Evolutionary conservation across 2,888 invertebrate species (phyloP), one percentile per base, ranked within the genome.

Genomic region (Cylindroiulus punctatus): DNA sequence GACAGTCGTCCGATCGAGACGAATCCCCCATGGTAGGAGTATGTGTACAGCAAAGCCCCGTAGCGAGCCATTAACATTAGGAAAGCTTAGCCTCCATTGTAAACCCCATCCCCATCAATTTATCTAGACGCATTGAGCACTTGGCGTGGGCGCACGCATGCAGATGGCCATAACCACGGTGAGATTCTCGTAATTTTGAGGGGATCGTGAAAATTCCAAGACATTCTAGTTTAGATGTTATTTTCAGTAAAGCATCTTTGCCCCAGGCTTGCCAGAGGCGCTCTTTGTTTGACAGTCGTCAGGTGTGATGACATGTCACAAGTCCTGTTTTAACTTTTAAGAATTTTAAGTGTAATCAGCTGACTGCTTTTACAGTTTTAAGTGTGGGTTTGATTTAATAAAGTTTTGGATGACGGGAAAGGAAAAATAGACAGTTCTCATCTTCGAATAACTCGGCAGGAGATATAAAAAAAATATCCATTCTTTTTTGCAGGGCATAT

Each of bases 41-140:
- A 89, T 96, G 96, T 92, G 95, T 96, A 91, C 96, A 96, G 92
- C 96, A 97, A 93, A 96, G 96, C 93, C 96, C 97, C 90, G 97
- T 97, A 90, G 96, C 96, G 91, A 97, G 97, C 91, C 97, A 97
- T 92, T 94, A 90, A 91, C 89, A 87, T 84, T 87, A 85, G 88
- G 84, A 52, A 40, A 86, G 81, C 84, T 86, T 86, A 84, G 84
- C 26, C 57, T n/a, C 85, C 85, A 85, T 57, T 85, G 52, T 85
- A 44, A 85, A 44, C 76, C 76, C 76, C 26, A 12, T 30, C 76
- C 76, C 14, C 76, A 26, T 76, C 76, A 26, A 76, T 76, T 76
- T 76, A 22, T 76, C 26, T 76, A 76, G 76, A 76, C 30, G 76
- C 76, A 76, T 76, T 76, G 76, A 76, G 76, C 76, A 76, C 76